These are phyloP conservation scores for Catharus minimus DNA, from an alignment of 2,113 vertebrate genomes.

Conservation along the genomic window DNA sequence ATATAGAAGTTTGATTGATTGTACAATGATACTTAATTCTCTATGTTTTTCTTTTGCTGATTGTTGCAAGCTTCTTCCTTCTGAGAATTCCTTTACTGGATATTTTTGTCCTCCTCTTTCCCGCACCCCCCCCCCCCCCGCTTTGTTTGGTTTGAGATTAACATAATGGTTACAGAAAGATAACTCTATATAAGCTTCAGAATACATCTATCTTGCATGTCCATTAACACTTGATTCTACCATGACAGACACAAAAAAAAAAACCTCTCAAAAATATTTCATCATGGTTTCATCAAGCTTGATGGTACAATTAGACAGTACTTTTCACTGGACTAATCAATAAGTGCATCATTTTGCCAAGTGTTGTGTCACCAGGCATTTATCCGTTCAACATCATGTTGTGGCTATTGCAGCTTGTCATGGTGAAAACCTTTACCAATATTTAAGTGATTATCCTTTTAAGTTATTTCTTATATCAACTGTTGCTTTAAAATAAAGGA, in stretches of 20 bases:
- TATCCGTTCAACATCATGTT: neutral
- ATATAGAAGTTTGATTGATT: constrained; percentile 13
- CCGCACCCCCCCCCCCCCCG: too few species aligned
- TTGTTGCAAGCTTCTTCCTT: neutral
- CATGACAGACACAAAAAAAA: neutral
- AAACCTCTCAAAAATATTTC: constrained; percentile 1
- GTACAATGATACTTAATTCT: neutral
- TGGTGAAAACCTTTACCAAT: neutral
- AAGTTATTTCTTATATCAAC: neutral
- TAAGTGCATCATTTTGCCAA: neutral
- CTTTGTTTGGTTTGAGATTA: neutral
- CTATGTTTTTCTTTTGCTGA: neutral
- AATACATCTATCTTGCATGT: neutral
- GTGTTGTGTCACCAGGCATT: neutral
- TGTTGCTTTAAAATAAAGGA: neutral
- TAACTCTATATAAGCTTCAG: neutral
- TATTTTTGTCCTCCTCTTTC: neutral
- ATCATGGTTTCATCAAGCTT: neutral
- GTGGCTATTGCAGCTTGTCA: neutral
- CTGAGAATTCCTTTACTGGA: neutral
- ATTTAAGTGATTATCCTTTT: neutral
- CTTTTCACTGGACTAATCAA: neutral
- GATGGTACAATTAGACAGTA: neutral
- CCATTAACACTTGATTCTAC: neutral
- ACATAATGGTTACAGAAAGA: neutral